Base-by-base conservation (phyloP, 2,888 invertebrate species). In the Drosophila subquinaria region DNA sequence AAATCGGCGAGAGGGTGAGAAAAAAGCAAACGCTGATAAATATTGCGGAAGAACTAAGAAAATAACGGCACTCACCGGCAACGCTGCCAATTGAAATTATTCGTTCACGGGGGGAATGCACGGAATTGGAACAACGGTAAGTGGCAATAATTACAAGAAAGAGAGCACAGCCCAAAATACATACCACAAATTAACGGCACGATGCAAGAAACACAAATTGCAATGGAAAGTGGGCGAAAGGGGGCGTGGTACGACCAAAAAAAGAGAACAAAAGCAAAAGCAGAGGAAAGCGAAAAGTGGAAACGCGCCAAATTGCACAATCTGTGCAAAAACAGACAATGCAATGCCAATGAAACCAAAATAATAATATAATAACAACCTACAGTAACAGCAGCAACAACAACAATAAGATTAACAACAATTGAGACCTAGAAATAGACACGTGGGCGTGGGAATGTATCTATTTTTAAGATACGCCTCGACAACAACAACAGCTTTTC, bases 371-470 rank as follows among this genome's bases (percentile, higher is more conserved):
- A 52, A 60, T 69, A 68, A 61, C 57, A 73, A 30, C 53, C 48
- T 40, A 60, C 45, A 35, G 43, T 17, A 53, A 53, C 38, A 53
- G 13, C 30, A 40, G 13, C 33, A 69, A 59, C 62, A 40, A 8
- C 38, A 62, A 53, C 59, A 67, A 56, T 45, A 27, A 51, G 27
- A 68, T 45, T 62, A 63, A 64, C 53, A 36, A 63, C 60, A 63
- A 68, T 61, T 40, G 52, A 65, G 79, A 76, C 85, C 86, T 80
- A 85, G 76, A 86, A 86, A 86, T 86, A 86, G 88, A 80, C 75
- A 81, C 78, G 88, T 86, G 86, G 88, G 86, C 86, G 86, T 86
- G 86, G 88, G 86, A 86, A 86, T 78, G 55, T 71, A 71, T 78
- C 83, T 86, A 86, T 88, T 81, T 82, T 57, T 72, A 72, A 70